Conservation (phyloP, 2,797 vertebrate species). For the Bryconaethiops microstoma region DNA sequence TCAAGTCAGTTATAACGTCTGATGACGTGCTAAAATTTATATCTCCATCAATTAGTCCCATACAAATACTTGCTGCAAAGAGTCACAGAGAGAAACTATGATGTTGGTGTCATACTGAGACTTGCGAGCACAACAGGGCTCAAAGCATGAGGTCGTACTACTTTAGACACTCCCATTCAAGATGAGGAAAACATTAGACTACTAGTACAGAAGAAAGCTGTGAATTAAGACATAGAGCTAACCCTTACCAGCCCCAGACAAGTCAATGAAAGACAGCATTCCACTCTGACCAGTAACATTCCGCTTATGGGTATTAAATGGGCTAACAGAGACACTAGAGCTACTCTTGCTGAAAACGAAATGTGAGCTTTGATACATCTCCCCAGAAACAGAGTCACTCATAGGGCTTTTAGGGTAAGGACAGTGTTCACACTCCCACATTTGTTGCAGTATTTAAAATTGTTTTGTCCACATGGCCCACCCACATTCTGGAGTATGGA, state of each 20-base stretch:
- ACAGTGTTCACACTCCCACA: constrained; percentile 46
- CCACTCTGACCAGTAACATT: constrained; percentile 66
- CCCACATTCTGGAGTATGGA: neutral
- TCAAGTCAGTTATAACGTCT: constrained; percentile 55
- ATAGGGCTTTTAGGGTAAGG: constrained; percentile 34
- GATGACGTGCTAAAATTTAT: constrained; percentile 49
- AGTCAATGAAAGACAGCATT: constrained; percentile 53
- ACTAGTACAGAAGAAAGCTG: neutral
- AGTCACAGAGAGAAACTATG: neutral
- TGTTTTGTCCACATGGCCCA: no score
- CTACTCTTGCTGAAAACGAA: constrained; percentile 59
- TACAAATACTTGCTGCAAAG: constrained; percentile 6
- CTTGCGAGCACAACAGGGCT: neutral
- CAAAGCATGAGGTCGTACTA: neutral
- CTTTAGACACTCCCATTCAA: neutral
- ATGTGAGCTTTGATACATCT: constrained; percentile 64
- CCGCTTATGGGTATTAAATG: constrained; percentile 60
- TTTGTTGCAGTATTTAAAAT: neutral
- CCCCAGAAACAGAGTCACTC: constrained; percentile 32
- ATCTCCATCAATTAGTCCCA: constrained; percentile 10
- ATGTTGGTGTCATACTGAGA: neutral
- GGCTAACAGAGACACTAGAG: constrained; percentile 65
- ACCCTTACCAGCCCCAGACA: neutral
- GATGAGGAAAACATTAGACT: neutral
- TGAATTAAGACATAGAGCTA: neutral